These are phyloP conservation scores for Muscicapa adusta DNA, from an alignment of 2,113 vertebrate species.

Conservation along the genomic window DNA sequence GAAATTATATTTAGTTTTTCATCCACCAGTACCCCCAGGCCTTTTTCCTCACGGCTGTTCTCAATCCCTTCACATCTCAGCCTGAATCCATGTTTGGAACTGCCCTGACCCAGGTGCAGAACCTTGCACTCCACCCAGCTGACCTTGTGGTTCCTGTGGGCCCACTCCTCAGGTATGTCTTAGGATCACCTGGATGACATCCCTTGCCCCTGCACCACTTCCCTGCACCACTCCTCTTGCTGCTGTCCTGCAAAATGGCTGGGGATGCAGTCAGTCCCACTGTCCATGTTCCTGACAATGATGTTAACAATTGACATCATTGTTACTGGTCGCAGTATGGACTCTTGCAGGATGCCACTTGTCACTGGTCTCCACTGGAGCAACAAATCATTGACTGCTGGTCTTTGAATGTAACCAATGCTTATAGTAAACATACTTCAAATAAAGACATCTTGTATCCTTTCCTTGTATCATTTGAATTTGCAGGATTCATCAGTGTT, in stretches of 20 bases:
- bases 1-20: neutral
- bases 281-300: neutral
- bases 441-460: neutral
- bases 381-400: rapidly evolving
- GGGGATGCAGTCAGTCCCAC: neutral
- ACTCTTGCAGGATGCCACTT: neutral
- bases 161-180: neutral
- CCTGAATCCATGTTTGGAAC: neutral
- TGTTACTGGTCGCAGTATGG: neutral
- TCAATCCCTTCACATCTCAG: neutral
- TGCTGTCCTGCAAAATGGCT: neutral
- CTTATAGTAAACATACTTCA: neutral
- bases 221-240: neutral
- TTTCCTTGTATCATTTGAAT: neutral
- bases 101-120: neutral
- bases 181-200: neutral
- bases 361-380: neutral
- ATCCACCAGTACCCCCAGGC: neutral
- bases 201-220: neutral
- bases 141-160: neutral
- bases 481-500: neutral
- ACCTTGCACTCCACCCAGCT: neutral
- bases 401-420: neutral
- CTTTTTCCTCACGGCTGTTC: neutral
- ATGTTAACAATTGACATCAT: neutral